phyloP scores from a whole-genome alignment of 2,113 vertebrate species.

The Antechinus stuartii region DNA sequence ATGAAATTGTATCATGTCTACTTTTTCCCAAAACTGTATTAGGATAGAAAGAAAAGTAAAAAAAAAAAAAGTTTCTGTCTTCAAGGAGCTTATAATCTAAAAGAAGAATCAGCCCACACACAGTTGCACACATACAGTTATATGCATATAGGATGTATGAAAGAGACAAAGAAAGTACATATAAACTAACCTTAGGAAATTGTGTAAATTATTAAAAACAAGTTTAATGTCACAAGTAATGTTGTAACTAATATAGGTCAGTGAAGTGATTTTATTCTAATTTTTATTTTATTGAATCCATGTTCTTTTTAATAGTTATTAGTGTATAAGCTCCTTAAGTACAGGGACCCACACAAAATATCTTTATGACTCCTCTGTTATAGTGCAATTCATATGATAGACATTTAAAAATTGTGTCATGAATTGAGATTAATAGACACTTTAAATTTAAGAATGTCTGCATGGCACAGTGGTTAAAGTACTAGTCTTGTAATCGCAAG shows the following conservation, averaged over 20 bases:
- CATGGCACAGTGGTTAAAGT: background rate
- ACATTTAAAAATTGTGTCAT: background rate
- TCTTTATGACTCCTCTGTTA: background rate
- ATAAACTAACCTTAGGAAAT: background rate
- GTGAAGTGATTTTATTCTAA: background rate
- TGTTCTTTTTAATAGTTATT: background rate
- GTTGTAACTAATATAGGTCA: background rate
- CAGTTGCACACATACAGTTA: background rate
- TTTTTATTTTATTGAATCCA: background rate
- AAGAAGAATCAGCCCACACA: too few relatives aligned
- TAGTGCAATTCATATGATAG: background rate
- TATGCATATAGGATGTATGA: too few relatives aligned
- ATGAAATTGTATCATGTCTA: background rate
- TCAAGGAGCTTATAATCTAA: too few relatives aligned
- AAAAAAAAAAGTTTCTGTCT: too few relatives aligned
- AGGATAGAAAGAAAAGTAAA: background rate
- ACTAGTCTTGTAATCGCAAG: background rate
- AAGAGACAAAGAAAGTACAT: background rate
- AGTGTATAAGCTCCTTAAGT: background rate
- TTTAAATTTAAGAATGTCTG: background rate
- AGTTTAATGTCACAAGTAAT: background rate
- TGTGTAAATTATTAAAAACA: background rate
- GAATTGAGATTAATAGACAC: background rate
- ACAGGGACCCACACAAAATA: background rate
- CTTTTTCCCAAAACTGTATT: background rate